phyloP scores from a whole-genome alignment of 2,797 vertebrate species.

The Epinephelus coioides region DNA sequence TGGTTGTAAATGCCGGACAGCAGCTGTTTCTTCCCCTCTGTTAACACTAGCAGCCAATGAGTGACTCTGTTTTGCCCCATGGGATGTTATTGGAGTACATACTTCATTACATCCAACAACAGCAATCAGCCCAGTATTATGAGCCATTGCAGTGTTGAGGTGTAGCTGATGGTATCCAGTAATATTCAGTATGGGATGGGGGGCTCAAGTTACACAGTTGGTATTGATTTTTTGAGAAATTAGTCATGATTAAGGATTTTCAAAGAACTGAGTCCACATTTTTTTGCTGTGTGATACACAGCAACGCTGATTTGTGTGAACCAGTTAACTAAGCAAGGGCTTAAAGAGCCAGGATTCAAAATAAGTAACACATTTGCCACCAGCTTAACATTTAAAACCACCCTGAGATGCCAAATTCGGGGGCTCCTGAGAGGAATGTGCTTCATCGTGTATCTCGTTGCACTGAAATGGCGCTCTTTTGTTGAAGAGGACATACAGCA shows the following conservation, averaged over 20 bases:
- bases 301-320: not conserved
- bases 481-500: conserved; percentile 73
- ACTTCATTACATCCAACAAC: conserved; percentile 21
- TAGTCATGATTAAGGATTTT: not conserved
- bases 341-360: not conserved
- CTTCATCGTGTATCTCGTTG: conserved; percentile 44
- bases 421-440: conserved; percentile 47
- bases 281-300: conserved; percentile 2
- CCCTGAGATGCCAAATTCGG: not conserved
- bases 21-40: conserved; percentile 51
- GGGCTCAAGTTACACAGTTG: not conserved
- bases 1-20: conserved; percentile 40
- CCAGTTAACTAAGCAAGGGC: not conserved
- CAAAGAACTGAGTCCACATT: not conserved
- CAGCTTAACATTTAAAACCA: conserved; percentile 12
- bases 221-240: not conserved
- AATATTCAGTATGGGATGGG: not conserved
- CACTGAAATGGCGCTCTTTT: conserved; percentile 76
- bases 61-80: conserved; percentile 24
- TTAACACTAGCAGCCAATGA: conserved; percentile 35
- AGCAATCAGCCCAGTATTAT: not conserved
- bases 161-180: not conserved
- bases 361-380: not conserved
- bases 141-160: not conserved
- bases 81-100: conserved; percentile 25